Conservation (phyloP, 1,140 invertebrate species). For the Anastrepha obliqua region DNA sequence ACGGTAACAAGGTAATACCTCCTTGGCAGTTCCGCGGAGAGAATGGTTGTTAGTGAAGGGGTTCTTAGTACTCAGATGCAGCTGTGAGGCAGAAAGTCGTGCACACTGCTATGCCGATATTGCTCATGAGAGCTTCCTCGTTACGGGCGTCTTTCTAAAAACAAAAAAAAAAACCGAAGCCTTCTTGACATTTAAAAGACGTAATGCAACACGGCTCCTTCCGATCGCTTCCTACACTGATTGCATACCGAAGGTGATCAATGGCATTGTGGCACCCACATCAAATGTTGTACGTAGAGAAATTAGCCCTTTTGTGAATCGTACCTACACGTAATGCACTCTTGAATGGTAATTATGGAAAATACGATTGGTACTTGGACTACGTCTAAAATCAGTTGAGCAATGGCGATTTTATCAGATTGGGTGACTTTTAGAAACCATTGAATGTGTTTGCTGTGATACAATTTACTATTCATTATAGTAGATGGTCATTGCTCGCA, state of each 20-base stretch:
- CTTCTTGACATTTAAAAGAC: constrained; percentile 85
- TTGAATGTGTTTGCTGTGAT: neutral
- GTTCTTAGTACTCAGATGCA: too few species aligned
- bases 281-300: constrained; percentile 94
- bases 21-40: too few species aligned
- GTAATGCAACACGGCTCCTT: constrained; percentile 91
- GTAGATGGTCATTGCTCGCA: too few species aligned
- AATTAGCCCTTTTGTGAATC: constrained; percentile 91
- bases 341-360: constrained; percentile 93
- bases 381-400: constrained; percentile 99
- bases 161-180: constrained; percentile 75
- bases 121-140: too few species aligned
- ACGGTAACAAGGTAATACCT: too few species aligned
- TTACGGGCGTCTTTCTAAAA: too few species aligned
- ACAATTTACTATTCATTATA: neutral
- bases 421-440: constrained; percentile 77
- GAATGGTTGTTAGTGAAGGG: too few species aligned
- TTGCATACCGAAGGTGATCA: constrained; percentile 83
- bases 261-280: constrained; percentile 88
- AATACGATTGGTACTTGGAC: constrained; percentile 98
- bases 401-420: constrained; percentile 92
- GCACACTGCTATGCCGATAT: too few species aligned
- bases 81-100: too few species aligned
- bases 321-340: constrained; percentile 89
- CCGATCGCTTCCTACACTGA: constrained; percentile 89